Evolutionary conservation across 2,797 vertebrate genomes (phyloP).

Genomic region (Parauchenoglanis punctatus): DNA sequence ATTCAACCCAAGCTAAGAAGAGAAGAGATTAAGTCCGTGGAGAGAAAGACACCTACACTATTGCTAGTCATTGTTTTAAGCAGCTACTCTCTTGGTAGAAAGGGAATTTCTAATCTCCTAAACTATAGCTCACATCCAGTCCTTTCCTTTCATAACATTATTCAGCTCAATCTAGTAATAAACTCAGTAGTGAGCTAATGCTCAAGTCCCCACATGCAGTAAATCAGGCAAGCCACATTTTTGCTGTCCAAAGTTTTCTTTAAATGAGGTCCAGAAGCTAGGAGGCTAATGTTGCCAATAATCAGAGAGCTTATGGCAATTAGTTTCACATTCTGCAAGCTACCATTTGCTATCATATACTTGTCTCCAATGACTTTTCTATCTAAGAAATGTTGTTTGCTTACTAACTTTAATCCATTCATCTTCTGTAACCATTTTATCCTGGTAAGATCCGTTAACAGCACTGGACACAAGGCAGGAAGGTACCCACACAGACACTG

Average conservation of each 20-base stretch:
- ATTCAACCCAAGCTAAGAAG: slow-evolving; percentile 55
- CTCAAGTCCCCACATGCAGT: neutral
- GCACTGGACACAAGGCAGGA: neutral
- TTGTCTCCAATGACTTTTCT: neutral
- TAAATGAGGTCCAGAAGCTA: neutral
- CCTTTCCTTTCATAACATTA: neutral
- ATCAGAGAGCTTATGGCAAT: neutral
- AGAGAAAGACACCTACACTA: slow-evolving; percentile 70
- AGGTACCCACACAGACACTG: neutral
- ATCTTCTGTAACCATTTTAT: too few relatives aligned
- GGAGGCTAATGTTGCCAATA: neutral
- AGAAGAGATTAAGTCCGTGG: slow-evolving; percentile 69
- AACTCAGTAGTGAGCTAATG: slow-evolving; percentile 24
- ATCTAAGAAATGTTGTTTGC: neutral
- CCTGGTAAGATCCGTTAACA: neutral
- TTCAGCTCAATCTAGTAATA: slow-evolving; percentile 14
- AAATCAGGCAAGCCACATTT: neutral
- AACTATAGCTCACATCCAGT: slow-evolving; percentile 54
- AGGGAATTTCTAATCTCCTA: slow-evolving; percentile 72
- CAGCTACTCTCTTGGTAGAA: slow-evolving; percentile 64
- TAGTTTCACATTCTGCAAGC: neutral
- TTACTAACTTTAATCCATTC: neutral
- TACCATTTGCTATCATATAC: neutral
- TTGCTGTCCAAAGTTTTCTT: neutral
- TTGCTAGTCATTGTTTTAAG: slow-evolving; percentile 61